phyloP scores from a whole-genome alignment of 2,797 vertebrate genomes.

The Sebastes hubbsi region DNA sequence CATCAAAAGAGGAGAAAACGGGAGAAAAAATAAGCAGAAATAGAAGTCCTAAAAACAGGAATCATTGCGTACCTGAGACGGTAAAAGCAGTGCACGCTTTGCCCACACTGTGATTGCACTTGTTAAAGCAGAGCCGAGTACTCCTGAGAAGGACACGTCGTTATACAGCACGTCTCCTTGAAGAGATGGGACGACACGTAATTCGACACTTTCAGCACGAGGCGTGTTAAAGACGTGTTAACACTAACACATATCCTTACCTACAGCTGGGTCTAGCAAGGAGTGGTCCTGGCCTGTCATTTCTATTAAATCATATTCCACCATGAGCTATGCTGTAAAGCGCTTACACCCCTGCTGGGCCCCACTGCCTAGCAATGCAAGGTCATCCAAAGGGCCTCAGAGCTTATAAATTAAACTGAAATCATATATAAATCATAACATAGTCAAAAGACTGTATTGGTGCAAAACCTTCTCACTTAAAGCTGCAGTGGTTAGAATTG shows the following conservation, averaged over 20 bases:
- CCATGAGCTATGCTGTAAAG: background rate
- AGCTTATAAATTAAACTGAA: background rate
- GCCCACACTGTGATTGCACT: background rate
- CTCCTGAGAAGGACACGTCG: background rate
- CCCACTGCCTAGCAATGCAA: background rate
- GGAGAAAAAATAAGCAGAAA: background rate
- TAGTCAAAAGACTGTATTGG: background rate
- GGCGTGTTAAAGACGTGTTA: slow-evolving; percentile 25
- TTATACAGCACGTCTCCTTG: background rate
- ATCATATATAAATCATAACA: too few species aligned
- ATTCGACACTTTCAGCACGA: background rate
- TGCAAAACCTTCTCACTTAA: background rate
- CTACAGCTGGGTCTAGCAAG: background rate
- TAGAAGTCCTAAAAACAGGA: slow-evolving; percentile 3
- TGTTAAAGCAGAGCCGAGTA: background rate
- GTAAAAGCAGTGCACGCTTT: background rate
- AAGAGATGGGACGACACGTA: background rate
- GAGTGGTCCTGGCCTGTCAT: background rate
- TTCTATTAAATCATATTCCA: background rate
- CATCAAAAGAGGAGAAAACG: slow-evolving; percentile 13
- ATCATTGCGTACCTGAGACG: background rate
- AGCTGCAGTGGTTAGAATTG: too few species aligned
- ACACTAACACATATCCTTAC: background rate
- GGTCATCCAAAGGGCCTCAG: background rate
- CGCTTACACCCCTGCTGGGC: background rate